A percentile compares a stretch with the other conserved stretches of the same genome.
Evolutionary conservation across 1,140 invertebrate species (phyloP).

Genomic region (Sitodiplosis mosellana): DNA sequence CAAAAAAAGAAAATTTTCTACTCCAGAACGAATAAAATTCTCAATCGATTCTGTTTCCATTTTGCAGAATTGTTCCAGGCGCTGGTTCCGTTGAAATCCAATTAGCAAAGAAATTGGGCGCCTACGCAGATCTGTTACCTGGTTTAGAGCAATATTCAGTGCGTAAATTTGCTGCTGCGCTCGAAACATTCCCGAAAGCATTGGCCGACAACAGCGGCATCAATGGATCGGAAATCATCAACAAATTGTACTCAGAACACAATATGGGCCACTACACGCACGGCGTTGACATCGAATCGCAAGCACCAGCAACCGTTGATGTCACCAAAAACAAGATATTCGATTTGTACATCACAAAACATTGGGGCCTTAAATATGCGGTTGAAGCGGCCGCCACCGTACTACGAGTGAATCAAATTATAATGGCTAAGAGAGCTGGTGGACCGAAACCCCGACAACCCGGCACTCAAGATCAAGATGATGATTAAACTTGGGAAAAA

Average conservation of each 20-base stretch:
- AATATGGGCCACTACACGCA: slow-evolving; percentile 56
- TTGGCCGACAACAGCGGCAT: slow-evolving; percentile 89
- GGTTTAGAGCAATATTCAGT: slow-evolving; percentile 96
- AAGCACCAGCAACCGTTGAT: slow-evolving; percentile 48
- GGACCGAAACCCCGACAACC: slow-evolving; percentile 61
- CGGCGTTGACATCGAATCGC: slow-evolving; percentile 78
- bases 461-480: slow-evolving; percentile 20
- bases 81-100: slow-evolving; percentile 92
- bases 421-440: slow-evolving; percentile 94
- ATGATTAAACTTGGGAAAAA: slow-evolving; percentile 6
- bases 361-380: slow-evolving; percentile 91
- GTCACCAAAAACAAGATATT: slow-evolving; percentile 53
- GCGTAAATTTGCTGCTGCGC: slow-evolving; percentile 78
- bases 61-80: slow-evolving; percentile 60
- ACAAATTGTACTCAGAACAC: slow-evolving; percentile 82
- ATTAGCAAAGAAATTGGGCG: slow-evolving; percentile 65
- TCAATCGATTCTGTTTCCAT: too few relatives aligned
- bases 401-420: slow-evolving; percentile 95
- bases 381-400: slow-evolving; percentile 83
- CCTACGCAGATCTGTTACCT: slow-evolving; percentile 77
- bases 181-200: slow-evolving; percentile 81
- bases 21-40: too few relatives aligned
- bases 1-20: too few relatives aligned
- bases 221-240: slow-evolving; percentile 72
- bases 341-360: slow-evolving; percentile 76